These are phyloP conservation scores for Patella depressa DNA, from an alignment of 2,888 invertebrate genomes.

Conservation along the genomic window DNA sequence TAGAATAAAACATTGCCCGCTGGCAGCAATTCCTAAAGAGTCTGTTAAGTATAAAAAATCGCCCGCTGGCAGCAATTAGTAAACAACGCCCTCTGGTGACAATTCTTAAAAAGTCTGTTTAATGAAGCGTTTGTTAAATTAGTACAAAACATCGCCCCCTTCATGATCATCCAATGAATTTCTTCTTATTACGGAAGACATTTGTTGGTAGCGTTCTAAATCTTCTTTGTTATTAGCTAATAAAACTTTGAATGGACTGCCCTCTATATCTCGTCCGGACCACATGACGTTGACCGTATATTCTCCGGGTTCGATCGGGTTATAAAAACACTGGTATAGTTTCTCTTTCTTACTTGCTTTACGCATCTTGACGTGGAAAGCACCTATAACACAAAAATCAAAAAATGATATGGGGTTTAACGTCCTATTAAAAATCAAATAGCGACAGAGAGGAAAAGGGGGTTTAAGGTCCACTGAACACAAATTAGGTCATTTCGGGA, in stretches of 20 bases:
- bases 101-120: too few relatives aligned
- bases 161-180: neutral
- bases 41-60: too few relatives aligned
- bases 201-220: slow-evolving; percentile 28
- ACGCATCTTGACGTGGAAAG: slow-evolving; percentile 59
- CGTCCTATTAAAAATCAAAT: too few relatives aligned
- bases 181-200: neutral
- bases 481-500: too few relatives aligned
- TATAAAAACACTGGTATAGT: slow-evolving; percentile 59
- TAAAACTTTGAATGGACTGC: slow-evolving; percentile 54
- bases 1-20: too few relatives aligned
- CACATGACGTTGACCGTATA: slow-evolving; percentile 59
- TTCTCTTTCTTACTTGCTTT: slow-evolving; percentile 57
- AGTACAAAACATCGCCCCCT: neutral
- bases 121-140: neutral
- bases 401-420: too few relatives aligned
- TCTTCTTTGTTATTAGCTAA: slow-evolving; percentile 47
- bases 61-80: too few relatives aligned
- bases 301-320: slow-evolving; percentile 55
- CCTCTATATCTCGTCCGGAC: slow-evolving; percentile 55
- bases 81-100: too few relatives aligned
- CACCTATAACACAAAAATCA: slow-evolving; percentile 41
- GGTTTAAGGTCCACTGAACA: too few relatives aligned
- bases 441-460: too few relatives aligned
- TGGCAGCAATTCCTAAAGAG: too few relatives aligned